Percentiles rank a stretch among this genome's conserved stretches.
These are phyloP conservation scores for Chamaetylas fuelleborni DNA, from an alignment of 2,113 vertebrate species.

Conservation along the genomic window DNA sequence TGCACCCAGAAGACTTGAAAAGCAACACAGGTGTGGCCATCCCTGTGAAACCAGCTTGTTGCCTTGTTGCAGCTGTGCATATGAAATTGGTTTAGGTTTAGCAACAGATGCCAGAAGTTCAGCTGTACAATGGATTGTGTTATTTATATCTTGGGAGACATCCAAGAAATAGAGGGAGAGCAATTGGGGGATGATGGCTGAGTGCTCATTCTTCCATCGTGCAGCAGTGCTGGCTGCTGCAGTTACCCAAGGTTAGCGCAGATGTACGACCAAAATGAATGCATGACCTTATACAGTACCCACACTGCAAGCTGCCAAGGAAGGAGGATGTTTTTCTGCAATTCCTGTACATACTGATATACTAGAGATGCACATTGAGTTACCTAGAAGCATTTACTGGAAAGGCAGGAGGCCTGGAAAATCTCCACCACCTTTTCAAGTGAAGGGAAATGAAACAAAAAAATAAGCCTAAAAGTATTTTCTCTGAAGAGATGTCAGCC, in stretches of 20 bases:
- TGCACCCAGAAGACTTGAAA: neutral
- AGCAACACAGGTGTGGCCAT: neutral
- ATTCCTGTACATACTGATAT: neutral
- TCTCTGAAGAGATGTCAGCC: neutral
- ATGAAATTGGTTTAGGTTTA: neutral
- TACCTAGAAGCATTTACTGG: neutral
- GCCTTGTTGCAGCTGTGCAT: neutral
- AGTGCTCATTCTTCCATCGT: neutral
- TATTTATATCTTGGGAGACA: conserved; percentile 30
- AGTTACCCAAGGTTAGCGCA: fast-evolving
- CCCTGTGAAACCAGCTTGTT: neutral
- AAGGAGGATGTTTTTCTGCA: neutral
- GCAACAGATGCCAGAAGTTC: conserved; percentile 3
- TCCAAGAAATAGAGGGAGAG: neutral
- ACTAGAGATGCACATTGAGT: neutral
- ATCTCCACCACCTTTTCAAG: neutral
- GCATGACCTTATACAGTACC: neutral
- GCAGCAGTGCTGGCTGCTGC: neutral
- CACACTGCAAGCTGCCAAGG: neutral
- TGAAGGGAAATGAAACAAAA: neutral
- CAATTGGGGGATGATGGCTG: neutral
- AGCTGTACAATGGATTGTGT: neutral
- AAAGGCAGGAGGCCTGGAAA: neutral
- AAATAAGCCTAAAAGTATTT: neutral
- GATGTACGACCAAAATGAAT: fast-evolving